Base-by-base conservation (phyloP, 2,888 invertebrate genomes). In the Mythimna lalbum region DNA sequence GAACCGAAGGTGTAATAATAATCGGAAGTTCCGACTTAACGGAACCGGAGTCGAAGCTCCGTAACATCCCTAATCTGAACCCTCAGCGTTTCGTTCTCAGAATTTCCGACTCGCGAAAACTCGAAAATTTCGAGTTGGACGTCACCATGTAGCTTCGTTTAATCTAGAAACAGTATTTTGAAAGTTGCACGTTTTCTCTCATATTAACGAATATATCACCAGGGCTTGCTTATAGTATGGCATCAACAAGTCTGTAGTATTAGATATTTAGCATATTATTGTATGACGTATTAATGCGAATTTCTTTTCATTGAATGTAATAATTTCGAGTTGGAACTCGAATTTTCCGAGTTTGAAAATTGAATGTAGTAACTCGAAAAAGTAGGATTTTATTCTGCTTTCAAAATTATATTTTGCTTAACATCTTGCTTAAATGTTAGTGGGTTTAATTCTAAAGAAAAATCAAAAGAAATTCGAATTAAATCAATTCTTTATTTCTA, bases 401-500 rank as follows among this genome's bases (percentile, higher is more conserved):
- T 17, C 14, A 17, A 33, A 36, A 50, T 39, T 0, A 57, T 55
- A 47, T 36, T 71, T 62, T 43, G 76, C 74, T 4, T 39, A 61
- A 63, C 19, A 71, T 49, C 65, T 72, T 59, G 59, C 61, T 72
- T 76, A 62, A 71, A 63, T 43, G n/a, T 63, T 66, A 63, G 43
- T 73, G 52, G 23, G 14, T 63, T 73, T 57, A 59, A 59, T 36
- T 49, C 27, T 59, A 59, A 57, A 63, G 23, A 62, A 5, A 17
- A 64, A 52, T 73, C 68, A 77, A 84, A 84, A 81, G 85, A 84
- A 83, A 88, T 86, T 86, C 82, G 71, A 65, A 80, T 82, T 85
- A 79, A 82, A 68, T 57, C 47, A 62, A 43, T 73, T 75, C 0
- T 80, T 82, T 71, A 82, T 91, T 93, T 93, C 91, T 93, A 92